Evolutionary conservation across 37 sponge, comb jelly and placozoan species (phyloP), one percentile per base, ranked within the genome.

Genomic region (Amphimedon queenslandica): DNA sequence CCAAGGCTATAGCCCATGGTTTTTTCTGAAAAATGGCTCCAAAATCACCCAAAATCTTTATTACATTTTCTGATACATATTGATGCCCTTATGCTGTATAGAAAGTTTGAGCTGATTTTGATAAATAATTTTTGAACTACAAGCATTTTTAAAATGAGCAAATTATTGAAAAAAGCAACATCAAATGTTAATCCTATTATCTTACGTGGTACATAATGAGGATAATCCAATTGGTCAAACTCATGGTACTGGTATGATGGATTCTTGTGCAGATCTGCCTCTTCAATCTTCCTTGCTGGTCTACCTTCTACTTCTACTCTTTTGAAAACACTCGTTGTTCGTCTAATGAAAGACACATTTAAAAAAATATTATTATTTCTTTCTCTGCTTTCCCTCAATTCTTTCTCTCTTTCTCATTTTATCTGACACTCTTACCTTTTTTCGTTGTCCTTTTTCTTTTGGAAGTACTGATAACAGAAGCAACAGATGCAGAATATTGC

Each of bases 401-500:
- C n/a, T n/a, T n/a, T n/a, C n/a, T n/a, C n/a, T n/a, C n/a, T n/a
- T n/a, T n/a, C n/a, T n/a, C n/a, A n/a, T n/a, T n/a, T n/a, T n/a
- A n/a, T n/a, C 36, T 34, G 33, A 13, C 2, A 3, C 23, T 41
- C 81, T 42, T 68, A 82, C 82, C 47, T 40, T 57, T 67, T 57
- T 28, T 58, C 57, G 10, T 58, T 58, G 40, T 82, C 75, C 37
- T 74, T 74, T 16, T 75, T 61, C 32, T 67, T 67, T 10, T 53
- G 33, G 21, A 38, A 10, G 33, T 35, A 69, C 38, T 67, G 55
- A 42, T 64, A 68, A 58, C 79, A 80, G 68, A 69, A 87, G 68
- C 77, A 80, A 63, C 37, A 39, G 40, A 80, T 25, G 31, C 87
- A 80, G 55, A 25, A 41, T 21, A 80, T 31, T 30, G 70, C 67